phyloP scores from a whole-genome alignment of 2,888 invertebrate genomes.

The Nasonia oneida region DNA sequence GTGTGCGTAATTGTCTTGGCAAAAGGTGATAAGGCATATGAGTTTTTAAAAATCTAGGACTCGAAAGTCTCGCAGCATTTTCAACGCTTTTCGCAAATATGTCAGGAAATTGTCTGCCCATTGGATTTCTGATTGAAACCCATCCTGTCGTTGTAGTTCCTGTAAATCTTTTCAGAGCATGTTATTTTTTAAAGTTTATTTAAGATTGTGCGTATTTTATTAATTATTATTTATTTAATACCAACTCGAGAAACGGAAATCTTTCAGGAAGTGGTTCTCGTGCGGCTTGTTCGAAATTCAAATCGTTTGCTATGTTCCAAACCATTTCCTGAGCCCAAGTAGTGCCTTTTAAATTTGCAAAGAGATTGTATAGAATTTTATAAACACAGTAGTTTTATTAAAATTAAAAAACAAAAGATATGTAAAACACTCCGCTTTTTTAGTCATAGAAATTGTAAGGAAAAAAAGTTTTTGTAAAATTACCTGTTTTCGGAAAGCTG shows the following conservation, averaged over 20 bases:
- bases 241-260: slow-evolving; percentile 87
- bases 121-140: slow-evolving; percentile 42
- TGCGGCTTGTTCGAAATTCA: slow-evolving; percentile 82
- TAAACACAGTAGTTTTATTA: no score
- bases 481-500: slow-evolving; percentile 82
- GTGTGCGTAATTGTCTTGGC: slow-evolving; percentile 79
- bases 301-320: slow-evolving; percentile 84
- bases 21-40: slow-evolving; percentile 83
- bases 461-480: slow-evolving; percentile 47
- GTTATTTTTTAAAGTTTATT: not conserved
- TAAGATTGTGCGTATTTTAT: no score
- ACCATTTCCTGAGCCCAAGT: slow-evolving; percentile 90
- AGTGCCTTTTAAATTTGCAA: slow-evolving; percentile 80
- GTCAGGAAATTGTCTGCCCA: slow-evolving; percentile 66
- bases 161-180: slow-evolving; percentile 58
- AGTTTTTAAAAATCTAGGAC: slow-evolving; percentile 84
- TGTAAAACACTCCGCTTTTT: no score
- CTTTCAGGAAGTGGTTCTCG: slow-evolving; percentile 81
- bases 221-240: slow-evolving; percentile 62
- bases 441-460: no score
- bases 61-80: slow-evolving; percentile 77
- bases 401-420: no score
- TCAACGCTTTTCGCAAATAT: slow-evolving; percentile 69
- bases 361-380: no score
- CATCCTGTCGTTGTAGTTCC: slow-evolving; percentile 63